Evolutionary conservation across 2,797 vertebrate genomes (phyloP).

Genomic region (Okamejei kenojei): DNA sequence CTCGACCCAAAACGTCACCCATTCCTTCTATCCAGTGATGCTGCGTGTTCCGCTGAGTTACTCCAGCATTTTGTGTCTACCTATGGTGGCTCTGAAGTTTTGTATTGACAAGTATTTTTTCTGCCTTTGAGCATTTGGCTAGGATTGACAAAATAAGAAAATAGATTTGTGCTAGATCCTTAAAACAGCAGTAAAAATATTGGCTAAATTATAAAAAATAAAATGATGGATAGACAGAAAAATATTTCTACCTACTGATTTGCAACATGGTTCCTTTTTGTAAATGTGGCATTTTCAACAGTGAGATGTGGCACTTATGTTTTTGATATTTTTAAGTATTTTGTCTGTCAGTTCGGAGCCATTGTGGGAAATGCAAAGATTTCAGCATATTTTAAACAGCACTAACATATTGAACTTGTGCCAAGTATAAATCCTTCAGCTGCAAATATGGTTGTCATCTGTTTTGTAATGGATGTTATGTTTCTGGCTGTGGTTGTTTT

Average conservation of each 20-base stretch:
- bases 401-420: not conserved
- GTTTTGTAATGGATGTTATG: not conserved
- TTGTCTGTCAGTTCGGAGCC: not conserved
- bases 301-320: not conserved
- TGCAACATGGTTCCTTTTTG: not conserved
- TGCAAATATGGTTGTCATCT: not conserved
- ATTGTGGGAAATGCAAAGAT: not conserved
- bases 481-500: not conserved
- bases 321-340: not conserved
- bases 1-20: no score
- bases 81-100: no score
- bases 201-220: not conserved
- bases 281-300: not conserved
- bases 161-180: not conserved
- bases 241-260: not conserved
- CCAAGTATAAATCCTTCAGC: not conserved
- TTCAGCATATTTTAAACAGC: not conserved
- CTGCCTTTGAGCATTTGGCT: no score
- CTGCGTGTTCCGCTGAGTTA: no score
- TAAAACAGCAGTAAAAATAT: not conserved
- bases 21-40: no score
- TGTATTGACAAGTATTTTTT: no score
- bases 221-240: not conserved
- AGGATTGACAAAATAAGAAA: not conserved
- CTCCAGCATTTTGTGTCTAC: no score